A percentile compares a stretch with the other conserved stretches of the same genome.
phyloP scores from a whole-genome alignment of 2,113 vertebrate genomes.

The Prochilodus magdalenae region DNA sequence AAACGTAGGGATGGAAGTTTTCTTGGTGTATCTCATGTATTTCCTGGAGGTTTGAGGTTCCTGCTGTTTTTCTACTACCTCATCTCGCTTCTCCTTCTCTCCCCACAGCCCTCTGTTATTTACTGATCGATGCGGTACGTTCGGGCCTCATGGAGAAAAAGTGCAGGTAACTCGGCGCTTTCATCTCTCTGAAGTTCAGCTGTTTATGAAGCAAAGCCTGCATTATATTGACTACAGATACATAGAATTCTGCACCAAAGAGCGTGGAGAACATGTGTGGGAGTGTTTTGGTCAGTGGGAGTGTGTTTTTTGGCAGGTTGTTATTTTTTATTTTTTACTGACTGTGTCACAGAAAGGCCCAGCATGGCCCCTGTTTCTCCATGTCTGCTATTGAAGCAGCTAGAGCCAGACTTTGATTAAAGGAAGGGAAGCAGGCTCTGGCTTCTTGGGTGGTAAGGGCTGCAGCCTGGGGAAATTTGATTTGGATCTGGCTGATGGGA shows the following conservation, averaged over 20 bases:
- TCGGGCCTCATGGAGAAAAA: neutral
- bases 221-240: conserved; percentile 38
- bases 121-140: conserved; percentile 44
- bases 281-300: conserved; percentile 5
- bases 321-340: conserved; percentile 60
- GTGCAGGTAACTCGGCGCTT: conserved; percentile 34
- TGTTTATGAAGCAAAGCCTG: conserved; percentile 21
- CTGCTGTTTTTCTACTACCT: neutral
- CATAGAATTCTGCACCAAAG: conserved; percentile 30
- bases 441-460: conserved; percentile 73
- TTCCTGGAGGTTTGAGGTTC: neutral
- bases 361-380: conserved; percentile 67
- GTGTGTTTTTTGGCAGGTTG: conserved; percentile 4
- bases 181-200: conserved; percentile 24
- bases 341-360: conserved; percentile 67
- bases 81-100: conserved; percentile 8
- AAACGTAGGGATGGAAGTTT: conserved; percentile 1
- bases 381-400: conserved; percentile 66
- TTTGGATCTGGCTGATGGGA: conserved; percentile 61
- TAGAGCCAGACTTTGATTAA: conserved; percentile 78
- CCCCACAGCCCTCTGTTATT: conserved; percentile 25
- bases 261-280: neutral
- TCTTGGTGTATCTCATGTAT: neutral
- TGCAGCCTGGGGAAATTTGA: conserved; percentile 54
- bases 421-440: conserved; percentile 63